Percentiles rank a stretch among this genome's conserved stretches.
These are phyloP conservation scores for Drosophila macrothrix DNA, from an alignment of 2,888 invertebrate genomes.

Conservation along the genomic window DNA sequence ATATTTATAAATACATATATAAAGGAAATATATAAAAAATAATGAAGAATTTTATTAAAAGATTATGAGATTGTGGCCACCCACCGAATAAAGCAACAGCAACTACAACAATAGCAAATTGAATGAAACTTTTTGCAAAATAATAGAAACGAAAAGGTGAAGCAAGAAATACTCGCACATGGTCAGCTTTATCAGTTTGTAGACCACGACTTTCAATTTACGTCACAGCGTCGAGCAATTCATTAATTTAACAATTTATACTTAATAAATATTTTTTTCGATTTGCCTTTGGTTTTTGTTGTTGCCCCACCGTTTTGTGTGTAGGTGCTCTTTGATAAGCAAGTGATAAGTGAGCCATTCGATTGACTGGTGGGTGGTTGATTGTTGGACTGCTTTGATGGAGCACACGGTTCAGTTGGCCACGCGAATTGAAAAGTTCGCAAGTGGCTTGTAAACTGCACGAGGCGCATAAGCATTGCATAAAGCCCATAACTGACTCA, in stretches of 20 bases:
- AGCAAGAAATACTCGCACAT: conserved; percentile 24
- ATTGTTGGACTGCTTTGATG: conserved; percentile 9
- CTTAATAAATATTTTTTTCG: conserved; percentile 47
- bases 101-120: conserved; percentile 12
- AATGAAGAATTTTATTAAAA: conserved; percentile 54
- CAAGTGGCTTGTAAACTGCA: conserved; percentile 41
- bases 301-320: conserved; percentile 16
- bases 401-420: conserved; percentile 2
- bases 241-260: conserved; percentile 65
- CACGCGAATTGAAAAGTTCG: conserved; percentile 43
- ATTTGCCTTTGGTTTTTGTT: conserved; percentile 11
- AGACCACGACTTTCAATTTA: conserved; percentile 58
- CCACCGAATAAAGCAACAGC: conserved; percentile 41
- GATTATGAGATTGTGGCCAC: conserved; percentile 56
- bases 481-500: conserved; percentile 70
- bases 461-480: conserved; percentile 54
- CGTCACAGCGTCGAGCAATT: conserved; percentile 68
- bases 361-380: conserved; percentile 22
- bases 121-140: conserved; percentile 29
- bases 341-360: conserved; percentile 37
- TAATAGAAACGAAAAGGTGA: conserved; percentile 1
- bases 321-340: conserved; percentile 51
- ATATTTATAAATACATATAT: conserved; percentile 29
- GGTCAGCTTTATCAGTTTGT: conserved; percentile 56
- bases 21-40: conserved; percentile 25